Percentiles rank a stretch among this genome's conserved stretches.
These are phyloP conservation scores for Cataglyphis cursor DNA, from an alignment of 2,888 invertebrate genomes.

Conservation along the genomic window DNA sequence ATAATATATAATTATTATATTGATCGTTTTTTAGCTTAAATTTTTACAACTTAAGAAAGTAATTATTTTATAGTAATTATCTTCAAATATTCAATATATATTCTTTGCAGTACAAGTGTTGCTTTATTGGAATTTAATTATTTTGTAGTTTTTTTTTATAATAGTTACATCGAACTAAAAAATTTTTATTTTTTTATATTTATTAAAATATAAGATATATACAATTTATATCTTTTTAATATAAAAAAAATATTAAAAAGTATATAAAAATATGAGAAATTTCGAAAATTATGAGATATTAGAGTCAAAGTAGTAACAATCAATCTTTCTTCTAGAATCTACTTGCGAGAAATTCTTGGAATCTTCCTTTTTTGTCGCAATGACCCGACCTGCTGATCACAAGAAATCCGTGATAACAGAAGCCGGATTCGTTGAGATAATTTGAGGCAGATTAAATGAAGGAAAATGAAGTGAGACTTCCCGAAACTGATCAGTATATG, in stretches of 20 bases:
- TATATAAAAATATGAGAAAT: not conserved
- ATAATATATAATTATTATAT: not conserved
- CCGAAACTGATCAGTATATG: conserved; percentile 55
- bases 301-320: conserved; percentile 4
- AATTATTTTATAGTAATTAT: conserved; percentile 6
- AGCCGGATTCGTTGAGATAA: conserved; percentile 61
- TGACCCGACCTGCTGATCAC: conserved; percentile 73
- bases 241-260: not conserved
- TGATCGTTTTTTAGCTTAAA: not conserved
- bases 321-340: conserved; percentile 27
- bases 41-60: not conserved
- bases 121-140: not conserved
- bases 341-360: conserved; percentile 12
- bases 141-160: not conserved
- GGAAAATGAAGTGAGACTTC: conserved; percentile 50
- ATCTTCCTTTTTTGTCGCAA: conserved; percentile 60
- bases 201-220: not conserved
- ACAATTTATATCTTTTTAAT: not conserved
- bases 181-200: not conserved
- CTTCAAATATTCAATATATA: not conserved
- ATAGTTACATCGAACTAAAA: not conserved
- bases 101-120: not conserved
- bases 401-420: conserved; percentile 63
- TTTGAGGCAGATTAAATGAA: conserved; percentile 23
- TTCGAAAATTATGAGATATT: not conserved